Evolutionary conservation across 2,797 vertebrate genomes (phyloP), one percentile per base, ranked within the genome.

Genomic region (Orestias chungarensis): DNA sequence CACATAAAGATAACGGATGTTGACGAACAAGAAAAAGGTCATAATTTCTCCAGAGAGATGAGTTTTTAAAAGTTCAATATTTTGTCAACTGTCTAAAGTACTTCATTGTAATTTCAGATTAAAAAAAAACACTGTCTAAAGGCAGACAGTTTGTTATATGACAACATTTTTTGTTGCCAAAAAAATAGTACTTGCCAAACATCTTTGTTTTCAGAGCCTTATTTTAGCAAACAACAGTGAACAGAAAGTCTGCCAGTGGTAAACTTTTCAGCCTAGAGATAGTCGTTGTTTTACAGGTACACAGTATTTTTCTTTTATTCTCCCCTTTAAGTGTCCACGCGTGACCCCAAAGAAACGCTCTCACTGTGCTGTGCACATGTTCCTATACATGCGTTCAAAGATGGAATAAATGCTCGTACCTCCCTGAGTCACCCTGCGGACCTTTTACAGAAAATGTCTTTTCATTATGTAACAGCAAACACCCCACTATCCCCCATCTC

Each of bases 401-500:
- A 68, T 55, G 59, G 74, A 83, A 75, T 78, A 76, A 73, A 76
- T 47, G 75, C 67, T 66, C 2, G 27, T 69, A 59, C 83, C 68
- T 84, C 80, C 78, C 70, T 72, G 82, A 83, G 70, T 87, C 87
- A 81, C 83, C 81, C 81, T 59, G 66, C 38, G 10, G 84, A 86
- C 81, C 83, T 89, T 85, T 88, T 85, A 82, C 85, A 84, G 66
- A 82, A 79, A 73, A 87, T 80, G 88, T 76, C 84, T 82, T 91
- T 89, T 91, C 90, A 91, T 91, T 87, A 83, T 76, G 79, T 85
- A 77, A 7, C 78, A 61, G 65, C 40, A 68, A 84, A 83, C 82
- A 86, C 70, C 76, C 38, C 23, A 17, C 66, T 38, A 15, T 44
- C 44, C 29, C 29, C n/a, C 23, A 40, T 57, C 77, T 79, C 84